phyloP scores from a whole-genome alignment of 2,888 invertebrate genomes.

The Anodontia alba region DNA sequence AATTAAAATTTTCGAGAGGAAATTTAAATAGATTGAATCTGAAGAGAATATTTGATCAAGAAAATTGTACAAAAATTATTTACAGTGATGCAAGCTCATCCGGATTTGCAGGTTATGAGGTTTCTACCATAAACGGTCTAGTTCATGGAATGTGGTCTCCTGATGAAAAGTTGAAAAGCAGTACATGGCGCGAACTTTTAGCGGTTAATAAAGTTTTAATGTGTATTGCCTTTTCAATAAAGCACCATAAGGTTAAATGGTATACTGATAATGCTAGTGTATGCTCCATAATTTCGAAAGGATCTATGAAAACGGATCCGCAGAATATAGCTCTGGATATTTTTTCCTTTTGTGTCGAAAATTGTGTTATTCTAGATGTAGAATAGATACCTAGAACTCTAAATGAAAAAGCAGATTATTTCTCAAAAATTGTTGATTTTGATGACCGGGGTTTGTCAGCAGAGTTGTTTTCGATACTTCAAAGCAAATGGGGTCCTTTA shows the following conservation, averaged over 20 bases:
- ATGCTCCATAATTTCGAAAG: slow-evolving; percentile 24
- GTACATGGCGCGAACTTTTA: neutral
- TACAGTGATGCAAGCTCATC: neutral
- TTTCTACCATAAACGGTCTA: neutral
- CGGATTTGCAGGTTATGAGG: neutral
- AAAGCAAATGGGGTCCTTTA: slow-evolving; percentile 24
- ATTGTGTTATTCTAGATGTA: neutral
- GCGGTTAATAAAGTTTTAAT: neutral
- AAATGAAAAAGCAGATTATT: neutral
- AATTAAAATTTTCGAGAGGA: neutral
- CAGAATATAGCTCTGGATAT: slow-evolving; percentile 26
- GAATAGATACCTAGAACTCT: neutral
- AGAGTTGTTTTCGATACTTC: neutral
- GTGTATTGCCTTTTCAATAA: neutral
- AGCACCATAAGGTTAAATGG: neutral
- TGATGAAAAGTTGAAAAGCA: neutral
- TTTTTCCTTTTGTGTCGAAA: neutral
- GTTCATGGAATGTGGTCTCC: neutral
- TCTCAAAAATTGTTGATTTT: neutral
- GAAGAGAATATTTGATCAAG: neutral
- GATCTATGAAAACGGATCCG: slow-evolving; percentile 38
- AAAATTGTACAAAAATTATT: neutral
- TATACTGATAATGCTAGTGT: neutral
- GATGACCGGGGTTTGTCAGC: neutral
- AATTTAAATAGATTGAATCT: neutral